Percentiles rank a stretch among this genome's conserved stretches.
These are phyloP conservation scores for Tadarida brasiliensis DNA, from an alignment of 2,797 vertebrate species.

Conservation along the genomic window DNA sequence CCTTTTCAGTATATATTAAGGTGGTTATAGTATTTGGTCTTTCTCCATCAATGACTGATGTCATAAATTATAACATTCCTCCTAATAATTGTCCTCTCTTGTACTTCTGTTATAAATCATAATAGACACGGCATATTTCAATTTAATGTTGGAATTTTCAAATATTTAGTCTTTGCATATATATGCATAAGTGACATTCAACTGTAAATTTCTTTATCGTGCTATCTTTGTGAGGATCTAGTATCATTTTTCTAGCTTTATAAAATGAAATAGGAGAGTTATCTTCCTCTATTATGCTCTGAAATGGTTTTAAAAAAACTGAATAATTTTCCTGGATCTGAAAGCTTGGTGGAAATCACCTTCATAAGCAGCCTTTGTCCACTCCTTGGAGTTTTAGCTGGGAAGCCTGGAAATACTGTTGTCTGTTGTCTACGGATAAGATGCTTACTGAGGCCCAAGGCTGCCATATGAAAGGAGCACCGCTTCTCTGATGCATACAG, in stretches of 20 bases:
- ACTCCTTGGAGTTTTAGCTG: background rate
- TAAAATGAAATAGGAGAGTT: background rate
- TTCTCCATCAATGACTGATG: background rate
- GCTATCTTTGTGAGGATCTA: background rate
- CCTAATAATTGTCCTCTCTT: background rate
- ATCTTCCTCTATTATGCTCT: background rate
- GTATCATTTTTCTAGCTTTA: background rate
- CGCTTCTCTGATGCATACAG: background rate
- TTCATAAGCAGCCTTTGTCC: background rate
- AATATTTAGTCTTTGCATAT: background rate
- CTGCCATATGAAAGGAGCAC: background rate
- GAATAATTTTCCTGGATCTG: background rate
- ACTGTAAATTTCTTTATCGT: background rate
- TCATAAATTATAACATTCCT: constrained; percentile 18
- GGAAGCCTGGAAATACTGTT: background rate
- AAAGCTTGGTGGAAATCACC: background rate
- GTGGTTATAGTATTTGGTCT: background rate
- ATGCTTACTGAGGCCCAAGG: background rate
- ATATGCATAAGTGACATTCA: background rate
- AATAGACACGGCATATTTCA: background rate
- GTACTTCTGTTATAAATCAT: background rate
- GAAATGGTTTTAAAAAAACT: background rate
- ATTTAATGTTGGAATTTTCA: background rate
- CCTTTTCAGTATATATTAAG: background rate
- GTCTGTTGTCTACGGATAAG: background rate